Conservation (phyloP, 2,113 vertebrate species). For the Labeo rohita region DNA sequence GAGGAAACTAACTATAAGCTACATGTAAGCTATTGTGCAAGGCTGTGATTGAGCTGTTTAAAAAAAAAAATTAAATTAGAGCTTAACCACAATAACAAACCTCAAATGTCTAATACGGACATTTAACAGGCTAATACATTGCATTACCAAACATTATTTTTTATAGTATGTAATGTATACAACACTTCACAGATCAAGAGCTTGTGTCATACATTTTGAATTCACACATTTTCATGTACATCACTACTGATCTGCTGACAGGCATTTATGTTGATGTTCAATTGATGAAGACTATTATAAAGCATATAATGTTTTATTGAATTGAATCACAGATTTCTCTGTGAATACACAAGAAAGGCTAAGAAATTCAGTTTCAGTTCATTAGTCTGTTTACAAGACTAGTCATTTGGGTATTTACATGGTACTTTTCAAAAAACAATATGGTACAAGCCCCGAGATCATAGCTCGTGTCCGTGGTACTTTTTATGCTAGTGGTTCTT, state of each 20-base stretch:
- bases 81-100: not conserved
- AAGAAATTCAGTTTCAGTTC: not conserved
- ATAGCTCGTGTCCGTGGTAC: not conserved
- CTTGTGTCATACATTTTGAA: not conserved
- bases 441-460: not conserved
- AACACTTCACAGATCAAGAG: not conserved
- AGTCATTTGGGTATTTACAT: not conserved
- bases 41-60: not conserved
- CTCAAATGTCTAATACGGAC: not conserved
- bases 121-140: not conserved
- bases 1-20: not conserved
- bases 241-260: not conserved
- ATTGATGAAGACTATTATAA: not conserved
- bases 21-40: not conserved
- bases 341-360: not conserved
- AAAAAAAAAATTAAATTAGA: not conserved
- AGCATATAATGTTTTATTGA: not conserved
- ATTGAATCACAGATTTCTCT: not conserved
- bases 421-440: not conserved
- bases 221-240: not conserved
- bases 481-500: not conserved
- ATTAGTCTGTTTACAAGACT: not conserved
- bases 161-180: not conserved
- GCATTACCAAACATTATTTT: not conserved
- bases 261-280: too few species aligned